Percentiles rank a stretch among this genome's conserved stretches.
Conservation (phyloP, 2,797 vertebrate species). For the Falco peregrinus region DNA sequence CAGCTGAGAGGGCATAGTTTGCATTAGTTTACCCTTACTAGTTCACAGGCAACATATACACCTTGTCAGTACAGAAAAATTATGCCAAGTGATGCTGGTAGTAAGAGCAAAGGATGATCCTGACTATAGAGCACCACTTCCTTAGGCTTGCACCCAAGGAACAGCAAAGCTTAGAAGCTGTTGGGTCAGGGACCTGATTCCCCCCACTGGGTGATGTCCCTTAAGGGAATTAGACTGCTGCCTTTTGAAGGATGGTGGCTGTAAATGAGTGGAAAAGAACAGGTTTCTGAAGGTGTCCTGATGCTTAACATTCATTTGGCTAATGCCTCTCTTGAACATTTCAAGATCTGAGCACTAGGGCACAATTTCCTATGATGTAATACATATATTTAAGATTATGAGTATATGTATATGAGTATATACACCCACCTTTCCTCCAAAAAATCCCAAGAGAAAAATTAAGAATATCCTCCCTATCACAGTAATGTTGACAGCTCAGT, state of each 20-base stretch:
- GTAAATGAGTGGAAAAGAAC: neutral
- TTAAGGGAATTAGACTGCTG: neutral
- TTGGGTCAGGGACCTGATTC: neutral
- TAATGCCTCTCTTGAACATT: neutral
- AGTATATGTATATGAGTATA: neutral
- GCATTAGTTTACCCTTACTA: neutral
- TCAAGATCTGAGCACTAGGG: neutral
- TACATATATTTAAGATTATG: neutral
- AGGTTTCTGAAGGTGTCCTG: neutral
- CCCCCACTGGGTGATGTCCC: neutral
- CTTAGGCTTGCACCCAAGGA: neutral
- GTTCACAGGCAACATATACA: neutral
- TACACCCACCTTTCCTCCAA: neutral
- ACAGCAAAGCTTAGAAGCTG: neutral
- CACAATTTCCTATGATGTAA: neutral
- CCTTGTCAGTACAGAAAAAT: neutral
- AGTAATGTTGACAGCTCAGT: neutral
- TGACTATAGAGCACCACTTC: neutral
- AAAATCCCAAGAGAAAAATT: neutral
- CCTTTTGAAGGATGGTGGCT: neutral
- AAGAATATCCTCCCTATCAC: neutral
- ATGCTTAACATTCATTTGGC: neutral
- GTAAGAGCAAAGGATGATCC: neutral
- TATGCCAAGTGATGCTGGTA: neutral
- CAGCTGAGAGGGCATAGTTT: neutral